Conservation (phyloP, 2,113 vertebrate species). For the Onychorhynchus coronatus region DNA sequence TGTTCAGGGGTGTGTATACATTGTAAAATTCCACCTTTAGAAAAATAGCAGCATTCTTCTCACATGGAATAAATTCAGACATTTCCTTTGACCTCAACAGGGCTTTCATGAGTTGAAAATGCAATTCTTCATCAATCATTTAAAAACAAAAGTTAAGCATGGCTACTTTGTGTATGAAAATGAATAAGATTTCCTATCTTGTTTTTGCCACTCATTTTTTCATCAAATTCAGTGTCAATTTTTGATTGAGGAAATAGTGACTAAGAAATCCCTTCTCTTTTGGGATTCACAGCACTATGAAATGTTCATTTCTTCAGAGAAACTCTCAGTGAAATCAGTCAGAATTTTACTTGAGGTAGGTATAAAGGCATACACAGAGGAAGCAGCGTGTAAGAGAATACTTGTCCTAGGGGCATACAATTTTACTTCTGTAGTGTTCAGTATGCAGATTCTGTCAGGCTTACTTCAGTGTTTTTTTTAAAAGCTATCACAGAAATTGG, state of each 20-base stretch:
- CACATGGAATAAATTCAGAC: neutral
- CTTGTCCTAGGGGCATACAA: neutral
- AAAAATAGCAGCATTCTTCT: neutral
- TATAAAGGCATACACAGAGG: neutral
- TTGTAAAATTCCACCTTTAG: neutral
- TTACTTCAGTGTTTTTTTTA: neutral
- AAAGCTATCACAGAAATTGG: neutral
- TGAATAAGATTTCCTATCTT: neutral
- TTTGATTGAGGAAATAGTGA: neutral
- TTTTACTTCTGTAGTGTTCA: neutral
- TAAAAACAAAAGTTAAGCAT: neutral
- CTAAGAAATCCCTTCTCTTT: neutral
- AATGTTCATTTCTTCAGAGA: neutral
- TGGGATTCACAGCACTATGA: neutral
- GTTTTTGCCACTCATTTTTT: neutral
- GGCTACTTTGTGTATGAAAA: neutral
- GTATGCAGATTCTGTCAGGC: neutral
- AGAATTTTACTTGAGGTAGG: neutral
- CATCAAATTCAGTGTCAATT: neutral
- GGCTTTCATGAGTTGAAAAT: neutral
- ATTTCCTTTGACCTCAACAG: neutral
- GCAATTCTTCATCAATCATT: neutral
- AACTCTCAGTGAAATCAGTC: neutral
- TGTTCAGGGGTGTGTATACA: neutral
- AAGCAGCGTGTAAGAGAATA: neutral